These are phyloP conservation scores for Suricata suricatta DNA, from an alignment of 2,113 vertebrate species.

Conservation along the genomic window DNA sequence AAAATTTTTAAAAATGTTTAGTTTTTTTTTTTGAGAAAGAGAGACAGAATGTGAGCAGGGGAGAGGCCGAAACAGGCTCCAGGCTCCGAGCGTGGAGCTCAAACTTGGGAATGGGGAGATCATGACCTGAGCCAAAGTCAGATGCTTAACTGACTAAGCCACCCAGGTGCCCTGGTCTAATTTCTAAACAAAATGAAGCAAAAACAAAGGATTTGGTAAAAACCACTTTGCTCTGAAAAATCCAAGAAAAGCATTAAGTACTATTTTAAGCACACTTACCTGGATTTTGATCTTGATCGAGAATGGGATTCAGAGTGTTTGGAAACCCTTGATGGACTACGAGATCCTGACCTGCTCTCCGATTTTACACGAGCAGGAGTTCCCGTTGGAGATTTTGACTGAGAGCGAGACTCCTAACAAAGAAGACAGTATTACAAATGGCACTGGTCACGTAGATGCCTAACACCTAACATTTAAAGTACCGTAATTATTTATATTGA, in stretches of 20 bases:
- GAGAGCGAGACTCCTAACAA: conserved; percentile 95
- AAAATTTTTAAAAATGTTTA: too few species aligned
- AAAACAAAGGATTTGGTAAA: not conserved
- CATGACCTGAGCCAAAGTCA: too few species aligned
- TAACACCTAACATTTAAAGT: conserved; percentile 89
- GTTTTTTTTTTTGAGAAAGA: too few species aligned
- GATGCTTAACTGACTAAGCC: too few species aligned
- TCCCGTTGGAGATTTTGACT: conserved; percentile 94
- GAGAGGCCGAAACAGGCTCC: too few species aligned
- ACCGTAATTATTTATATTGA: conserved; percentile 88
- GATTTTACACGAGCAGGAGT: conserved; percentile 94
- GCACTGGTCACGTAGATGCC: conserved; percentile 88
- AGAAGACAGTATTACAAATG: conserved; percentile 90
- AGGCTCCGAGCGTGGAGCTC: too few species aligned
- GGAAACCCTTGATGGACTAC: conserved; percentile 91
- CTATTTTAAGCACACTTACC: conserved; percentile 84
- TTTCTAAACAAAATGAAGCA: not conserved
- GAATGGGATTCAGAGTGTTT: conserved; percentile 94
- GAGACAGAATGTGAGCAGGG: too few species aligned
- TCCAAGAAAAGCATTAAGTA: not conserved
- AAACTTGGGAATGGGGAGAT: too few species aligned
- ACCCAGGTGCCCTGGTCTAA: too few species aligned
- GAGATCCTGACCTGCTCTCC: conserved; percentile 93
- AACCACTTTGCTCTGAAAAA: not conserved
- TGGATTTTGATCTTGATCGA: conserved; percentile 93